Evolutionary conservation across 2,113 vertebrate genomes (phyloP).

Genomic region (Tetraodon nigroviridis): DNA sequence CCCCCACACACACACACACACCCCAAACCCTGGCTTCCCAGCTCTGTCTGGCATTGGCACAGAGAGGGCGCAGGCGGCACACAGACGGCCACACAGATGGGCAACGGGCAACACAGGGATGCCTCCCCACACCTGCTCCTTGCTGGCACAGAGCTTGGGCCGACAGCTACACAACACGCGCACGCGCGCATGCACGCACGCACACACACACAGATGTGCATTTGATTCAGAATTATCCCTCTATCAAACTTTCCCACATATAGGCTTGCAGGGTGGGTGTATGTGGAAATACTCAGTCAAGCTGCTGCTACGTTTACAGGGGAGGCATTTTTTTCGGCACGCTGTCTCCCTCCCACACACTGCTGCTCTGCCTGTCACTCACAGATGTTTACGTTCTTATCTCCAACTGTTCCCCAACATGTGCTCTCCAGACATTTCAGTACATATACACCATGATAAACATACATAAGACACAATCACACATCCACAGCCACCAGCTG

Average conservation of each 20-base stretch:
- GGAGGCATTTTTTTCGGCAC: conserved; percentile 15
- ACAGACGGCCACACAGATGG: conserved; percentile 82
- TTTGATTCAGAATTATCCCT: conserved; percentile 46
- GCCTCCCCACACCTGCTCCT: conserved; percentile 79
- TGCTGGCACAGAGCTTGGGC: conserved; percentile 67
- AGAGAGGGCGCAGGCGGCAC: conserved; percentile 75
- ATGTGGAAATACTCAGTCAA: conserved; percentile 16
- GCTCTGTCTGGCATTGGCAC: conserved; percentile 70
- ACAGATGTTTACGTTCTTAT: conserved; percentile 69
- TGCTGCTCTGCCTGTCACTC: conserved; percentile 60
- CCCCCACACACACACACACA: conserved; percentile 39
- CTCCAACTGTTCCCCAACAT: conserved; percentile 60
- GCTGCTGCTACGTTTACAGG: conserved; percentile 20
- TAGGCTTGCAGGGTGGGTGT: neutral
- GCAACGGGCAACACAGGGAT: conserved; percentile 74
- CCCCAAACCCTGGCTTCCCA: conserved; percentile 52
- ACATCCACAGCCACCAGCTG: conserved; percentile 39
- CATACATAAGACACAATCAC: conserved; percentile 53
- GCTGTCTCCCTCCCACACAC: conserved; percentile 51
- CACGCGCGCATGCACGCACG: conserved; percentile 30
- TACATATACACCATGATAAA: conserved; percentile 45
- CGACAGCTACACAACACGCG: conserved; percentile 37
- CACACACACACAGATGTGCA: conserved; percentile 55
- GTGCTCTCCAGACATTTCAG: conserved; percentile 49
- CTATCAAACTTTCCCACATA: conserved; percentile 55